Percentiles rank a stretch among this genome's conserved stretches.
Conservation (phyloP, 30 jellyfish, hydroid and myxozoan species). For the Hydractinia echinata region DNA sequence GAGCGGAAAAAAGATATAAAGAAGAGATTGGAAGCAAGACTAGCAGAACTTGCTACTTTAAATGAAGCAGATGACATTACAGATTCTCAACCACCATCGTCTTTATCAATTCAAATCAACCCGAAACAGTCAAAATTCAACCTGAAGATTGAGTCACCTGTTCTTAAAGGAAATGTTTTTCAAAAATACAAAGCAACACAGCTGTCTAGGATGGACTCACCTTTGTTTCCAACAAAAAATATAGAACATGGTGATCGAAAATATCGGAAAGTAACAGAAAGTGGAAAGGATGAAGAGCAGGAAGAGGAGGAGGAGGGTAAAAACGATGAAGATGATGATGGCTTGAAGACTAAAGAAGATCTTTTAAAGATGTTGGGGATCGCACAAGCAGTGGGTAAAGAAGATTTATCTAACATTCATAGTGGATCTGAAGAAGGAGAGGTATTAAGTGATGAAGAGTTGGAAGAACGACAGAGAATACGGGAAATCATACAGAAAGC, state of each 20-base stretch:
- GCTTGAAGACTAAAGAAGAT: constrained; percentile 33
- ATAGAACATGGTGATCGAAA: constrained; percentile 42
- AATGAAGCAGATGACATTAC: constrained; percentile 16
- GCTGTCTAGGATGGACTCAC: constrained; percentile 23
- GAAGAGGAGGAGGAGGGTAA: neutral
- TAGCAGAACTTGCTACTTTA: constrained; percentile 45
- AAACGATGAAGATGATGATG: constrained; percentile 3
- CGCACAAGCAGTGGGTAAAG: neutral
- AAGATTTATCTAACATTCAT: neutral
- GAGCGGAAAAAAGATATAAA: constrained; percentile 23
- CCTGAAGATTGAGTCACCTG: constrained; percentile 36
- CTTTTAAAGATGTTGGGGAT: constrained; percentile 34
- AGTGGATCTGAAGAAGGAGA: constrained; percentile 53
- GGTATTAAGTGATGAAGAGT: constrained; percentile 37
- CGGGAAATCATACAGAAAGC: constrained; percentile 29
- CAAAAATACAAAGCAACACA: constrained; percentile 39
- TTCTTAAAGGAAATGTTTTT: constrained; percentile 35
- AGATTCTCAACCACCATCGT: neutral
- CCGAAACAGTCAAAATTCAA: constrained; percentile 35
- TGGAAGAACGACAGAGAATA: constrained; percentile 22
- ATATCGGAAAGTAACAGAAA: constrained; percentile 36
- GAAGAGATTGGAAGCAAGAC: constrained; percentile 19
- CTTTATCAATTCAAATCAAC: constrained; percentile 21
- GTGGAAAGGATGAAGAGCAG: constrained; percentile 26
- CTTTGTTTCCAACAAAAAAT: constrained; percentile 27